Evolutionary conservation across 2,797 vertebrate species (phyloP).

Genomic region (Margarornis squamiger): DNA sequence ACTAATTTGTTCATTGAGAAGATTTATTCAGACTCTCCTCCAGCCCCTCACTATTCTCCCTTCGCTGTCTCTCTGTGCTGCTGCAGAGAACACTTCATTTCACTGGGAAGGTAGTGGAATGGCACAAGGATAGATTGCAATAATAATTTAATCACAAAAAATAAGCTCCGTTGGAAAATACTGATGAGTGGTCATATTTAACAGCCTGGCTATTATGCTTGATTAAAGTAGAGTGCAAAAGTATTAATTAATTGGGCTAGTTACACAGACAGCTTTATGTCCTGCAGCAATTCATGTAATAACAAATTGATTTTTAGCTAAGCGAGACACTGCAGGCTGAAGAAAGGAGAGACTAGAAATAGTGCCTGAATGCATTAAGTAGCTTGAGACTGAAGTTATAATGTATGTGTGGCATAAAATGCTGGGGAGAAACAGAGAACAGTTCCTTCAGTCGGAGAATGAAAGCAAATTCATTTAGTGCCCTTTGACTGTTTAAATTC

Average conservation of each 20-base stretch:
- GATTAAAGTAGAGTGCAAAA: conserved; percentile 55
- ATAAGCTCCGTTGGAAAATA: conserved; percentile 24
- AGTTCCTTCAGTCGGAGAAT: background rate
- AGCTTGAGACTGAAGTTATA: background rate
- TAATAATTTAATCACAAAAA: conserved; percentile 49
- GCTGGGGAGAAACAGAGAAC: background rate
- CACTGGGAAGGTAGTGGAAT: background rate
- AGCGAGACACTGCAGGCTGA: background rate
- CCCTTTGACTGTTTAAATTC: conserved; percentile 41
- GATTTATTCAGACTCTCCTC: background rate
- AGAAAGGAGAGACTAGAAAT: conserved; percentile 11
- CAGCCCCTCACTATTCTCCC: background rate
- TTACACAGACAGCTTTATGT: conserved; percentile 50
- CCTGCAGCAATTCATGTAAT: conserved; percentile 58
- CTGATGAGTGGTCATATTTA: conserved; percentile 10
- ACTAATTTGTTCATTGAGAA: background rate
- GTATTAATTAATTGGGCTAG: conserved; percentile 56
- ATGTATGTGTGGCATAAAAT: conserved; percentile 4
- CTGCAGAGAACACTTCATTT: background rate
- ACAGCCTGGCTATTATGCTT: conserved; percentile 11
- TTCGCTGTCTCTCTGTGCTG: background rate
- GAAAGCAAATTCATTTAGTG: conserved; percentile 31
- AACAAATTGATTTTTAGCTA: conserved; percentile 63
- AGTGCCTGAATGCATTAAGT: conserved; percentile 2
- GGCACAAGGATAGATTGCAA: background rate